Evolutionary conservation across 1,140 invertebrate species (phyloP), one percentile per base, ranked within the genome.

Genomic region (Chelonus insularis): DNA sequence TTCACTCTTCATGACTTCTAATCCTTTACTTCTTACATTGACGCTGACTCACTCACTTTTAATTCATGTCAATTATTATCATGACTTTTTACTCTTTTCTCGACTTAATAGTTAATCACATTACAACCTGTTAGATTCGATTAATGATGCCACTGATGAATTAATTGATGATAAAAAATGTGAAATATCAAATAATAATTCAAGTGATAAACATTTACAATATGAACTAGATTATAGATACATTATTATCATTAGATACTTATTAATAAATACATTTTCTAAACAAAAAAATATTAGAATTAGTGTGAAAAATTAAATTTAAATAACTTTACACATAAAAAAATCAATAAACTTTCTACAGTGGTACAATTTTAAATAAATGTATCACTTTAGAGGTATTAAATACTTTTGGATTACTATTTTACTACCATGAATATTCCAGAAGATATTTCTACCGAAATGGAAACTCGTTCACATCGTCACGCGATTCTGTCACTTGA

Each of bases 401-500:
- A 29, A 4, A 29, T 29, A 4, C 7, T 29, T 29, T 3, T 29
- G 3, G 25, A 7, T 29, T 29, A 29, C 25, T 3, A 4, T 29
- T 29, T 29, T 29, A 29, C 25, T 4, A 4, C 3, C 3, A 29
- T 29, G 7, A 29, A 7, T 29, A 29, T 29, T 29, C 25, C 7
- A 4, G 7, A 29, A 29, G 25, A 7, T 7, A 29, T 29, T 29
- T 29, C 25, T 29, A 32, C n/a, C 45, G 34, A 57, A 47, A 55
- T 39, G 18, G 7, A 36, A 41, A 32, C 12, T 54, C n/a, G n/a
- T 25, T 43, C 9, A 32, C 11, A 32, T 11, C 16, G 25, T 48
- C 29, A 51, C 32, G 23, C 51, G 54, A 37, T 62, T 56, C 43
- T 32, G 51, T 56, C 21, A 62, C 54, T 47, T 62, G 34, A 18